Conservation (phyloP, 1,140 invertebrate genomes). For the Lepidurus packardi region DNA sequence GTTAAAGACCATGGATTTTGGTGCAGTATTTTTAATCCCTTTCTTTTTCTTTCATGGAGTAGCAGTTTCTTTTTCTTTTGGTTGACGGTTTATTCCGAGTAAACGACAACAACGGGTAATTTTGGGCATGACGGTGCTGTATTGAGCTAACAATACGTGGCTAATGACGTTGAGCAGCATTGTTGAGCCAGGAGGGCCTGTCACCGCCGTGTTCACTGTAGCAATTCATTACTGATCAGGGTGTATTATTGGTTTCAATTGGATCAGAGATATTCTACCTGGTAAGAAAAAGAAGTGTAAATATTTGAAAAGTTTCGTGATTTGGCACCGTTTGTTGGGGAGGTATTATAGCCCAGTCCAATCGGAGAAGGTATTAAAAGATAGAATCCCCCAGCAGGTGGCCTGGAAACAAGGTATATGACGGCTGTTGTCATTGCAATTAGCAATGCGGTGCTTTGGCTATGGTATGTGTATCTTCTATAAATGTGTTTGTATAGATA, state of each 20-base stretch:
- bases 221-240: slow-evolving; percentile 15
- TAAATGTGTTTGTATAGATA: background rate
- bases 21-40: background rate
- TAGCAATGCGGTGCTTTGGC: background rate
- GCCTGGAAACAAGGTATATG: slow-evolving; percentile 8
- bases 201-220: slow-evolving; percentile 15
- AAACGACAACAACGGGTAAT: background rate
- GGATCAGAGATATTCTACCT: background rate
- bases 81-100: background rate
- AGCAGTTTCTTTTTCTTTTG: background rate
- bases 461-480: too few species aligned
- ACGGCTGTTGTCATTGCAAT: slow-evolving; percentile 21
- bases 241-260: slow-evolving; percentile 15
- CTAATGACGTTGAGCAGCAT: slow-evolving; percentile 14
- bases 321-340: background rate
- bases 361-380: slow-evolving; percentile 12
- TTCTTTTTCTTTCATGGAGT: background rate
- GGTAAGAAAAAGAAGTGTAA: background rate
- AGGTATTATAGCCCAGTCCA: background rate
- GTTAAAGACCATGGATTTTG: background rate
- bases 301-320: background rate
- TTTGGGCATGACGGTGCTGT: background rate
- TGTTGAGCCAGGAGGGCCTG: background rate
- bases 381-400: background rate
- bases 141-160: background rate